A percentile compares a stretch with the other conserved stretches of the same genome.
These are phyloP conservation scores for Rhodeus uyekii DNA, from an alignment of 2,797 vertebrate species.

Conservation along the genomic window DNA sequence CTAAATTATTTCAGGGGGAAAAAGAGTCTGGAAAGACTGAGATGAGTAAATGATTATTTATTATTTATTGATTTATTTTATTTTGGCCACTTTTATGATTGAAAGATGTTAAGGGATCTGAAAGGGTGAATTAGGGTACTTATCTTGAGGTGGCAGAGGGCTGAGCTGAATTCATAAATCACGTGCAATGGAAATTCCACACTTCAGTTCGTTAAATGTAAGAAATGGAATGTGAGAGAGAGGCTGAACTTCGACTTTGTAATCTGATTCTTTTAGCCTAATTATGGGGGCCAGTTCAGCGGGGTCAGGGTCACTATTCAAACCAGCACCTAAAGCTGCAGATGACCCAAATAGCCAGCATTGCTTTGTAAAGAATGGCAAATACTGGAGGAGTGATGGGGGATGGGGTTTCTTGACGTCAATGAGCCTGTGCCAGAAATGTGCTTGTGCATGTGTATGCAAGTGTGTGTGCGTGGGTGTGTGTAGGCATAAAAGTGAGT, in stretches of 20 bases:
- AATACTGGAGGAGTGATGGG: constrained; percentile 38
- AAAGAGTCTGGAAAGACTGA: neutral
- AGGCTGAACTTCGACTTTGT: constrained; percentile 47
- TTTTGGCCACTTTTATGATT: neutral
- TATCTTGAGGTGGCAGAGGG: constrained; percentile 4
- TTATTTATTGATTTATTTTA: too few relatives aligned
- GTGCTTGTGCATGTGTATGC: constrained; percentile 57
- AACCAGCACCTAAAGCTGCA: constrained; percentile 57
- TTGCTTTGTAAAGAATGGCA: constrained; percentile 56
- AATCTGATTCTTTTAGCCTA: constrained; percentile 57
- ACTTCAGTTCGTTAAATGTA: neutral
- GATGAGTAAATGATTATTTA: neutral
- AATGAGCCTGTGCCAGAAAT: constrained; percentile 52
- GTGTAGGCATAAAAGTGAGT: constrained; percentile 22
- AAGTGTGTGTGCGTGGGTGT: constrained; percentile 37
- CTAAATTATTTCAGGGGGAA: neutral
- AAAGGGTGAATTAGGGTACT: neutral
- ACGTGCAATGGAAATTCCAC: neutral
- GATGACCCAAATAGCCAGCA: constrained; percentile 61
- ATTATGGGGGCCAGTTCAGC: constrained; percentile 54
- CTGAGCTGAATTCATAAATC: constrained; percentile 6
- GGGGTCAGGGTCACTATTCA: constrained; percentile 64
- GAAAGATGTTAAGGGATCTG: neutral
- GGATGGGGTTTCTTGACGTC: constrained; percentile 62
- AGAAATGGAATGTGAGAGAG: constrained; percentile 29